phyloP scores from a whole-genome alignment of 2,113 vertebrate genomes.

The Leptocoma aspasia region DNA sequence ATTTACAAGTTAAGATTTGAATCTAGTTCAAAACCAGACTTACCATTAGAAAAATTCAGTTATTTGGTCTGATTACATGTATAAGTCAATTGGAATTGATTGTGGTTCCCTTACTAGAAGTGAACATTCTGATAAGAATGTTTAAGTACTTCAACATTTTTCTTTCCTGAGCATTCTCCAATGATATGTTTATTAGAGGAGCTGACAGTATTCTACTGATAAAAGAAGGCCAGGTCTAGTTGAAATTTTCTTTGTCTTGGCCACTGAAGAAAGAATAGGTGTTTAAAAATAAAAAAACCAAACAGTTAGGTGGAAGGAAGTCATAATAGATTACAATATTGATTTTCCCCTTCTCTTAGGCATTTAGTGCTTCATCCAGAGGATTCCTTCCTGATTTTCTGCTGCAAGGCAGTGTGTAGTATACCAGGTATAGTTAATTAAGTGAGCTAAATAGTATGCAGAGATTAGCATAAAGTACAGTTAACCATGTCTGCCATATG shows the following conservation, averaged over 20 bases:
- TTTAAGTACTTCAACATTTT: neutral
- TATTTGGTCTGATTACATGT: neutral
- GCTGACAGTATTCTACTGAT: neutral
- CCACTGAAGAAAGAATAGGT: neutral
- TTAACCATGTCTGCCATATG: constrained; percentile 40
- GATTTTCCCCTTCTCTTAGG: neutral
- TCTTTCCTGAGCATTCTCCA: neutral
- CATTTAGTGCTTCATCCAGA: neutral
- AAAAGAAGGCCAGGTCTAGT: neutral
- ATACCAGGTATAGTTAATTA: constrained; percentile 41
- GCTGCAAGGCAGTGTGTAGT: neutral
- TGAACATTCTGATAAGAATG: neutral
- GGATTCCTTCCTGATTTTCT: neutral
- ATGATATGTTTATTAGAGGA: neutral
- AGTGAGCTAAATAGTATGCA: constrained; percentile 24
- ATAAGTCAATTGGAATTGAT: neutral
- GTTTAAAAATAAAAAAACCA: neutral
- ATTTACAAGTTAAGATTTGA: neutral
- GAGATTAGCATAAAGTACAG: constrained; percentile 50
- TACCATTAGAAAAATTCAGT: neutral
- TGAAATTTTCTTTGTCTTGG: neutral
- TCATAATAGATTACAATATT: neutral
- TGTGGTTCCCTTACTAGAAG: neutral
- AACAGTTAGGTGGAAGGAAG: neutral
- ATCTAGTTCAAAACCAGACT: neutral